Evolutionary conservation across 2,797 vertebrate species (phyloP).

Genomic region (Sorex maritimensis): DNA sequence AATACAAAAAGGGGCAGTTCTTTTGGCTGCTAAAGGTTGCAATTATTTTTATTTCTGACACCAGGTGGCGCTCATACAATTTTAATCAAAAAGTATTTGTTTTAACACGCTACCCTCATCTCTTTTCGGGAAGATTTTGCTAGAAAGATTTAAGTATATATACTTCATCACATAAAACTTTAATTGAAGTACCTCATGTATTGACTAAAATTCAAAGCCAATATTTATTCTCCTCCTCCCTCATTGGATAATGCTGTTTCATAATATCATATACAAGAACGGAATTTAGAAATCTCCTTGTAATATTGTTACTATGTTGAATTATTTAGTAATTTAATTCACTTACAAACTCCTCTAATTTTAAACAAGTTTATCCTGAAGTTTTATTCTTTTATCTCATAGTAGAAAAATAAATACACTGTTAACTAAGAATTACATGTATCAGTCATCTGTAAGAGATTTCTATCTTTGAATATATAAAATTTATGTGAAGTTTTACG

Average conservation of each 20-base stretch:
- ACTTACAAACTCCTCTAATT: slow-evolving; percentile 60
- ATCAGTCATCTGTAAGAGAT: slow-evolving; percentile 59
- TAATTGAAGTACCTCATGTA: slow-evolving; percentile 77
- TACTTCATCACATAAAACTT: slow-evolving; percentile 79
- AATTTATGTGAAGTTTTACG: slow-evolving; percentile 41
- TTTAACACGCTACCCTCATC: slow-evolving; percentile 28
- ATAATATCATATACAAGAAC: slow-evolving; percentile 24
- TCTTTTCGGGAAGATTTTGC: slow-evolving; percentile 71
- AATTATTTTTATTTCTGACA: slow-evolving; percentile 69
- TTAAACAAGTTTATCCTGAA: slow-evolving; percentile 30
- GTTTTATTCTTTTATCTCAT: slow-evolving; percentile 58
- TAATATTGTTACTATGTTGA: neutral
- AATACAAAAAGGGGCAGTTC: neutral
- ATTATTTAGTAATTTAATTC: slow-evolving; percentile 65
- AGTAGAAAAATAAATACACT: neutral
- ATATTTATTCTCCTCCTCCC: slow-evolving; percentile 34
- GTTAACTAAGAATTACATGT: slow-evolving; percentile 70
- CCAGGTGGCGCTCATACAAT: slow-evolving; percentile 86
- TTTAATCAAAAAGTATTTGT: slow-evolving; percentile 65
- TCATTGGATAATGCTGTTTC: slow-evolving; percentile 55
- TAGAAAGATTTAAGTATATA: slow-evolving; percentile 80
- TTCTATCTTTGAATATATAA: slow-evolving; percentile 67
- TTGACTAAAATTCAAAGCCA: slow-evolving; percentile 73
- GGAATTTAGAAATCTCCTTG: neutral
- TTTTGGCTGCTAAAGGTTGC: neutral